Percentiles rank a stretch among this genome's conserved stretches.
Conservation (phyloP, 2,797 vertebrate species). For the Chiroxiphia lanceolata region DNA sequence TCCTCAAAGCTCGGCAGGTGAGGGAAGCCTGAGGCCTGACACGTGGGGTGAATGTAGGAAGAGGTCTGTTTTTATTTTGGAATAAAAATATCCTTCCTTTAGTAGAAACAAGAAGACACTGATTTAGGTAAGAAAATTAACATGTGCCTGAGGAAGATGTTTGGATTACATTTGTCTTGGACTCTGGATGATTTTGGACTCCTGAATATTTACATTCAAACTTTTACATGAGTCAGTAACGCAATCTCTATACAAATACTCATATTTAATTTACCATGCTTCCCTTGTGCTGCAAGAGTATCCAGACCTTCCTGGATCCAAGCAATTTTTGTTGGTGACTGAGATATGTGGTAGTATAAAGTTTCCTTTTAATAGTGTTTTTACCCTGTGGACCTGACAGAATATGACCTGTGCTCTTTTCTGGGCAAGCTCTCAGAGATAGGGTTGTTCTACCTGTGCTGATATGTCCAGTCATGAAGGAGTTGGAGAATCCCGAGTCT, state of each 20-base stretch:
- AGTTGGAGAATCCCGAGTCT: neutral
- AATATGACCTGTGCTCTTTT: neutral
- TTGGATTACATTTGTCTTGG: neutral
- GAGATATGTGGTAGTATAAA: neutral
- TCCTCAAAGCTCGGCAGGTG: neutral
- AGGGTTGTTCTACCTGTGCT: neutral
- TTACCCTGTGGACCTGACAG: neutral
- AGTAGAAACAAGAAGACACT: neutral
- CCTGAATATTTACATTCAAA: neutral
- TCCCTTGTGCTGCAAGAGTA: neutral
- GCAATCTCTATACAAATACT: neutral
- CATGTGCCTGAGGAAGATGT: neutral
- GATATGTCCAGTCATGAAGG: accelerated
- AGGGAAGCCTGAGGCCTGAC: neutral
- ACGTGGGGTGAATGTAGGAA: neutral
- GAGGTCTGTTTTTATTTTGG: neutral
- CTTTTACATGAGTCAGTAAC: neutral
- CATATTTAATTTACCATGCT: neutral
- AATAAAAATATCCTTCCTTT: neutral
- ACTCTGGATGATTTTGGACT: neutral
- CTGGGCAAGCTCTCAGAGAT: neutral
- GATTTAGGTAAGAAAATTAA: neutral
- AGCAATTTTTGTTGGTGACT: neutral
- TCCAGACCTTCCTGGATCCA: neutral
- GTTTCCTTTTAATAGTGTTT: neutral